phyloP scores from a whole-genome alignment of 2,113 vertebrate genomes.

The Sceloporus undulatus region DNA sequence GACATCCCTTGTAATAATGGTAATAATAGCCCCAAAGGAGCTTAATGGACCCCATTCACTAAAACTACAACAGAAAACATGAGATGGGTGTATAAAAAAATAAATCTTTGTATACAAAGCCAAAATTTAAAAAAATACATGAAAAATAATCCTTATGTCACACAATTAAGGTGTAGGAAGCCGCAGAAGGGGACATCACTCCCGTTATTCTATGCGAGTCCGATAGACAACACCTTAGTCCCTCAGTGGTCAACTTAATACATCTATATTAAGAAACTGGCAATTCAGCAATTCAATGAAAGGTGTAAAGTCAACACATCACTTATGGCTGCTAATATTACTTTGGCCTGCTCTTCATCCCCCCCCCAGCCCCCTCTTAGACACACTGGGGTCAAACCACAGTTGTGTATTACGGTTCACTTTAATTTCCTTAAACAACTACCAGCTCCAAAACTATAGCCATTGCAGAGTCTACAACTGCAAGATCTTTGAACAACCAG shows the following conservation, averaged over 20 bases:
- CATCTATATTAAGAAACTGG: slow-evolving; percentile 68
- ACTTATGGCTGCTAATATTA: slow-evolving; percentile 23
- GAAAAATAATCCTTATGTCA: slow-evolving; percentile 60
- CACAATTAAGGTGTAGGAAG: slow-evolving; percentile 49
- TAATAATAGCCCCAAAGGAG: no score
- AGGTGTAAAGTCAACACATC: slow-evolving; percentile 65
- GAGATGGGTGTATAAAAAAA: slow-evolving; percentile 35
- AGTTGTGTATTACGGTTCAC: slow-evolving; percentile 61
- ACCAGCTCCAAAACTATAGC: slow-evolving; percentile 59
- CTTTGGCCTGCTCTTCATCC: no score
- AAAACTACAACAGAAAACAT: slow-evolving; percentile 60
- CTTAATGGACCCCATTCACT: no score
- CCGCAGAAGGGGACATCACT: slow-evolving; percentile 52
- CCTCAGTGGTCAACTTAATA: neutral
- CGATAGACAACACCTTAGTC: neutral
- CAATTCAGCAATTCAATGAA: slow-evolving; percentile 69
- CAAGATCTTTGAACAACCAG: slow-evolving; percentile 11
- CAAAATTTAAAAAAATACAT: neutral
- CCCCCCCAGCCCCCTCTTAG: neutral
- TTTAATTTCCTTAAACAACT: slow-evolving; percentile 65
- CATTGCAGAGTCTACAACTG: slow-evolving; percentile 9
- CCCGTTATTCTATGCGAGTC: slow-evolving; percentile 50
- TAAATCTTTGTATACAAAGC: neutral
- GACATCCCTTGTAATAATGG: no score
- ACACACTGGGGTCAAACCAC: slow-evolving; percentile 55